Evolutionary conservation across 2,888 invertebrate species (phyloP).

Genomic region (Chymomyza fuscimana): DNA sequence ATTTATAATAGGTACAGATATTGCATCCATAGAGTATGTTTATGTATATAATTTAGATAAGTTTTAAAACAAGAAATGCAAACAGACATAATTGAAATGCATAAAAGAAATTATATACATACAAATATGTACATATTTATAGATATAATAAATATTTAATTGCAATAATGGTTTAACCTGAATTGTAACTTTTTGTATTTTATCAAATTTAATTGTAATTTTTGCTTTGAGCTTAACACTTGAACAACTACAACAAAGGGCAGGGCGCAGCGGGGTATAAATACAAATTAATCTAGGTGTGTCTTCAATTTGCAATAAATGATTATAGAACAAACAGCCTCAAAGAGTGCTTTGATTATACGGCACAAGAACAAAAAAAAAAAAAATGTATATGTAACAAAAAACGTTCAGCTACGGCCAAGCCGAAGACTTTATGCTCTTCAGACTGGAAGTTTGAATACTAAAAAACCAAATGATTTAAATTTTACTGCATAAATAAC

Average conservation of each 20-base stretch:
- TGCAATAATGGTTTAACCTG: neutral
- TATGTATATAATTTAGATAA: neutral
- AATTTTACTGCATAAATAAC: too few relatives aligned
- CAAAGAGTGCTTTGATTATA: slow-evolving; percentile 38
- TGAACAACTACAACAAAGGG: slow-evolving; percentile 19
- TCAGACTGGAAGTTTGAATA: too few relatives aligned
- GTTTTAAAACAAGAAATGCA: neutral
- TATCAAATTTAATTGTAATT: neutral
- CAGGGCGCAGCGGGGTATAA: neutral
- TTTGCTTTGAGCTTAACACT: slow-evolving; percentile 25
- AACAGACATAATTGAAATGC: neutral
- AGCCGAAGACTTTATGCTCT: neutral
- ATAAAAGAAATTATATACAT: neutral
- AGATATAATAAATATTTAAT: neutral
- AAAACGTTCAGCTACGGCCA: neutral
- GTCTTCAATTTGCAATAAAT: neutral
- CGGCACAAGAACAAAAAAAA: slow-evolving; percentile 26
- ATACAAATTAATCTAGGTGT: neutral
- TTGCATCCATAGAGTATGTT: neutral
- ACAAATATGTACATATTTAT: neutral
- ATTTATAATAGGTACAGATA: neutral
- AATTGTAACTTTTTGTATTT: neutral
- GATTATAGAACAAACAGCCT: slow-evolving; percentile 43
- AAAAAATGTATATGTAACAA: too few relatives aligned
- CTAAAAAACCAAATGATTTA: too few relatives aligned